Conservation (phyloP, 1,140 invertebrate species). For the Trichonephila clavata region DNA sequence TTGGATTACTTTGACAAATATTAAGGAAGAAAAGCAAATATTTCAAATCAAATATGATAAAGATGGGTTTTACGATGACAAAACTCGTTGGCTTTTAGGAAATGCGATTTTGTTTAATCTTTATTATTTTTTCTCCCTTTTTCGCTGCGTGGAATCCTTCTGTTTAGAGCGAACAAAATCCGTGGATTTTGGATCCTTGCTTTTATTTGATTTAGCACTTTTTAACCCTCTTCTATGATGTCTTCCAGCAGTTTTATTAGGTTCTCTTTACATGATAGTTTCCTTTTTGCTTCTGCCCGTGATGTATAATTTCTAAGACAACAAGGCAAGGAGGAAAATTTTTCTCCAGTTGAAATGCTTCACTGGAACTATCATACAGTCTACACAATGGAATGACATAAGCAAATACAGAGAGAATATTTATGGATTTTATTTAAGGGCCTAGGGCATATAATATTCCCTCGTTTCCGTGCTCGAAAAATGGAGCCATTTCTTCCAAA, state of each 20-base stretch:
- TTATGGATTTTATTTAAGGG: background rate
- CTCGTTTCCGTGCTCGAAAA: background rate
- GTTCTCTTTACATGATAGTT: background rate
- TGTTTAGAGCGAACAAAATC: background rate
- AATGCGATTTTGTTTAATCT: background rate
- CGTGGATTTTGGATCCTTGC: background rate
- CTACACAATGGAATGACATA: background rate
- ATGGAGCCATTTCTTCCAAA: background rate
- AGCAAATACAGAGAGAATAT: background rate
- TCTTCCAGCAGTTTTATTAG: background rate
- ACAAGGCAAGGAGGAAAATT: background rate
- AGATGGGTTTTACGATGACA: background rate
- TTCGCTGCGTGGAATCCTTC: background rate
- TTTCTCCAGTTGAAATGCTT: background rate
- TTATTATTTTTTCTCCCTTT: background rate
- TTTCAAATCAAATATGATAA: conserved; percentile 33
- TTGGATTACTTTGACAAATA: conserved; percentile 41
- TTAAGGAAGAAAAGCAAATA: conserved; percentile 30
- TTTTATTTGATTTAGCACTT: conserved; percentile 10
- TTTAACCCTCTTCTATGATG: background rate
- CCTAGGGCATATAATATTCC: background rate
- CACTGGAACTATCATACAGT: background rate
- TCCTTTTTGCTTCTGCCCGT: background rate
- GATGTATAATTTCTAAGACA: background rate
- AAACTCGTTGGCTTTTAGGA: conserved; percentile 13